Evolutionary conservation across 2,797 vertebrate genomes (phyloP).

Genomic region (Valencia hispanica): DNA sequence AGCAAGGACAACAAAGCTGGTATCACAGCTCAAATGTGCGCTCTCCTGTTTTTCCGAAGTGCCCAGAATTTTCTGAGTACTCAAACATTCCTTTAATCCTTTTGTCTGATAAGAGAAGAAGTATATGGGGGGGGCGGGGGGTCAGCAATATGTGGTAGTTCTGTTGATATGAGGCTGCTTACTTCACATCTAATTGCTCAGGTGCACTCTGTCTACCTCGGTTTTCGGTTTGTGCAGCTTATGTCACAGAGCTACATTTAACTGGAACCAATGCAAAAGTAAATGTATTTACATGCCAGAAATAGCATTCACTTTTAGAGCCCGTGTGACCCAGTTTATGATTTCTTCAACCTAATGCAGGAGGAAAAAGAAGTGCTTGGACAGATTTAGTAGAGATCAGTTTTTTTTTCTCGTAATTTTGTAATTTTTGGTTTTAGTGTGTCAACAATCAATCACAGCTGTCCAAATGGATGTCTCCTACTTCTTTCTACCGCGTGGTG

Average conservation of each 20-base stretch:
- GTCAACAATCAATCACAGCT: slow-evolving; percentile 65
- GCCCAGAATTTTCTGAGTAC: slow-evolving; percentile 31
- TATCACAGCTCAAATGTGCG: slow-evolving; percentile 38
- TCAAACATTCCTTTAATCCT: slow-evolving; percentile 48
- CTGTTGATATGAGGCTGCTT: slow-evolving; percentile 36
- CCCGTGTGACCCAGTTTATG: slow-evolving; percentile 42
- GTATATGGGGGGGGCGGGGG: slow-evolving; percentile 11
- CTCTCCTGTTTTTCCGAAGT: slow-evolving; percentile 39
- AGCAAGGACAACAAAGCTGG: slow-evolving; percentile 61
- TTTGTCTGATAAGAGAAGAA: slow-evolving; percentile 22
- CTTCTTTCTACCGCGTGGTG: slow-evolving; percentile 70
- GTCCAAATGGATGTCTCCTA: slow-evolving; percentile 33
- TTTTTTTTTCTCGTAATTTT: slow-evolving; percentile 37
- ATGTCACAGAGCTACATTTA: slow-evolving; percentile 19
- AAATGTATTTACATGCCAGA: slow-evolving; percentile 26
- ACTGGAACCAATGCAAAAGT: slow-evolving; percentile 25
- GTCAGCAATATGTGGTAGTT: background rate
- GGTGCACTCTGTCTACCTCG: slow-evolving; percentile 16
- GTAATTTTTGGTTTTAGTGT: slow-evolving; percentile 43
- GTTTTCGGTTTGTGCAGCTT: background rate
- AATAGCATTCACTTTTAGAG: slow-evolving; percentile 9
- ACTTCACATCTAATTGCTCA: slow-evolving; percentile 13
- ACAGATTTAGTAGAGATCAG: slow-evolving; percentile 46
- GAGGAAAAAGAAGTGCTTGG: slow-evolving; percentile 17
- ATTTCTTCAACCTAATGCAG: slow-evolving; percentile 19